Evolutionary conservation across 2,888 invertebrate genomes (phyloP), one percentile per base, ranked within the genome.

Genomic region (Linyphia triangularis): DNA sequence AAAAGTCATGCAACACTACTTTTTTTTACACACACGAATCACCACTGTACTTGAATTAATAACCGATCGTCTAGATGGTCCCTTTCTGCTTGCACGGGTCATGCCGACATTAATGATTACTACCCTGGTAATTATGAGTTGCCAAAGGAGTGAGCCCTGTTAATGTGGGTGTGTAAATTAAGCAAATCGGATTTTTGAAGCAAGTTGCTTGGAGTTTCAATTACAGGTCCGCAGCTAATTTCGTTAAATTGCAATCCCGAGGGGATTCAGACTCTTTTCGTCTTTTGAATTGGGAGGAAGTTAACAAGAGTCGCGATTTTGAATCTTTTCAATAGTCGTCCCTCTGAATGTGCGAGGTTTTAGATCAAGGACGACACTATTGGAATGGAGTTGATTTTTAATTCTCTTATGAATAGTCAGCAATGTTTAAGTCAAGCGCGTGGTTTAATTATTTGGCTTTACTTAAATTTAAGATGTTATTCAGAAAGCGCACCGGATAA

Each of bases 161-260:
- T 69, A 81, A 81, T 69, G 81, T 70, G 81, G 69, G 69, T 57
- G 57, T 70, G 69, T 70, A 70, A 81, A 81, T 81, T 81, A 81
- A 81, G 81, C 67, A 81, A 81, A 81, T 81, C 81, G 69, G 81
- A 81, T 81, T 81, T 81, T 81, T 81, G 81, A 81, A 81, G 57
- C 59, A 26, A 81, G 69, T 70, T 61, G 69, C 69, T 69, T 37
- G 28, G 67, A 70, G 81, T 81, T 81, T 81, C 81, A 81, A 81
- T 81, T 81, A 81, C 81, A 70, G 30, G 69, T 40, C n/a, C 26
- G 33, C 59, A 69, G 16, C 70, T 81, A 81, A 81, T 81, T 81
- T 70, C 70, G 81, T 81, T 81, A 70, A 81, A 81, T 70, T 70
- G 63, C 24, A 51, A 24, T 81, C 59, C 57, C 81, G 24, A 16